Evolutionary conservation across 2,797 vertebrate species (phyloP), one percentile per base, ranked within the genome.

Genomic region (Cyprinella venusta): DNA sequence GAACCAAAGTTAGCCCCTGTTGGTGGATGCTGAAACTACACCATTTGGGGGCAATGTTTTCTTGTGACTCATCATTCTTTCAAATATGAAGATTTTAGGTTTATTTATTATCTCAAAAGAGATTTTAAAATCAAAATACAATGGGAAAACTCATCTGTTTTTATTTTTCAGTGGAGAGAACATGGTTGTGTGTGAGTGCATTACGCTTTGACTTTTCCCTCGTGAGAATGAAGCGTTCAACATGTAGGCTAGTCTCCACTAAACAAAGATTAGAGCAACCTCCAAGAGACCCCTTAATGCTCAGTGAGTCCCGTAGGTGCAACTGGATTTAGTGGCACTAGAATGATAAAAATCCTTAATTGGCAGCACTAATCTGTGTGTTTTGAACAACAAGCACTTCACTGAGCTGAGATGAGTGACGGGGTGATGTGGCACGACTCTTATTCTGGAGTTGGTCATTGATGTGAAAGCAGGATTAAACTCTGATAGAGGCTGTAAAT

Each of bases 361-460:
- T 91, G 91, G 92, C 88, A 89, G 85, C 84, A 88, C 85, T 92
- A 93, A 94, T 93, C 92, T 90, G 74, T 90, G 84, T 89, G 86
- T 90, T 92, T 88, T 84, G 85, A 91, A 89, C 82, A 90, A 85
- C 74, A 74, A 42, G 91, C 89, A 86, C 87, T 83, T 89, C 86
- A 90, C 91, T 71, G 38, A 80, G 84, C 76, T 48, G 71, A 85
- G 80, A 86, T 75, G 77, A 86, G 67, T 71, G 52, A 82, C 59
- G 19, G 64, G 52, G 69, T 61, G 40, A 52, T 15, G 48, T 79
- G 16, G 78, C 79, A 80, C 72, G 48, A 84, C 82, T 52, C 42
- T 85, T 75, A 70, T 77, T 78, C 50, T 77, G 6, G 33, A 81
- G 54, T 50, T 76, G 72, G 18, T 18, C 65, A 56, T 79, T 72